A percentile compares a stretch with the other conserved stretches of the same genome.
These are phyloP conservation scores for Danionella cerebrum DNA, from an alignment of 2,113 vertebrate species.

Conservation along the genomic window DNA sequence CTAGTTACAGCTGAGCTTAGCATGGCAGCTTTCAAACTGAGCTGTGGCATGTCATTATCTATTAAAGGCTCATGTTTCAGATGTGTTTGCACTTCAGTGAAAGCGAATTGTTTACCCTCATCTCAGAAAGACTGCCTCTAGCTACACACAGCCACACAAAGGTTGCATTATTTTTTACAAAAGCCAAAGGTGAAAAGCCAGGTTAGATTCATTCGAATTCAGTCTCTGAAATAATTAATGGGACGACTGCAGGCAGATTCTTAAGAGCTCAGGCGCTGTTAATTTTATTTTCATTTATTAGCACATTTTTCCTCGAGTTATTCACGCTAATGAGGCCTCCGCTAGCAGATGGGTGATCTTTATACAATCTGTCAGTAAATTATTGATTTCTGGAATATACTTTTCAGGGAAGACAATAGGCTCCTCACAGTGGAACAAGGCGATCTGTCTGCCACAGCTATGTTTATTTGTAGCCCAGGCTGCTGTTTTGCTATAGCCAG, in stretches of 20 bases:
- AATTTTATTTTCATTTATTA: constrained; percentile 67
- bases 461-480: constrained; percentile 36
- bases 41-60: constrained; percentile 36
- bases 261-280: constrained; percentile 47
- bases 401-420: constrained; percentile 50
- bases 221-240: constrained; percentile 56
- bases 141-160: constrained; percentile 49
- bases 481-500: constrained; percentile 22
- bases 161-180: constrained; percentile 40
- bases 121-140: constrained; percentile 45
- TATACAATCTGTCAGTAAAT: constrained; percentile 53
- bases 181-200: constrained; percentile 39
- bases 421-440: constrained; percentile 51
- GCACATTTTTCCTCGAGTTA: constrained; percentile 64
- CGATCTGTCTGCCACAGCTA: constrained; percentile 38
- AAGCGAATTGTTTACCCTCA: constrained; percentile 39
- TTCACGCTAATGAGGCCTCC: constrained; percentile 61
- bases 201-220: constrained; percentile 53
- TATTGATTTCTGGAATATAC: constrained; percentile 58
- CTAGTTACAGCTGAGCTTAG: constrained; percentile 17
- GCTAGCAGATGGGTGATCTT: constrained; percentile 51
- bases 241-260: constrained; percentile 58
- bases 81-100: constrained; percentile 49
- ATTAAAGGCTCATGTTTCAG: constrained; percentile 48
- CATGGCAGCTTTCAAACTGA: constrained; percentile 28